Evolutionary conservation across 2,888 invertebrate genomes (phyloP), one percentile per base, ranked within the genome.

Genomic region (Apotomis betuletana): DNA sequence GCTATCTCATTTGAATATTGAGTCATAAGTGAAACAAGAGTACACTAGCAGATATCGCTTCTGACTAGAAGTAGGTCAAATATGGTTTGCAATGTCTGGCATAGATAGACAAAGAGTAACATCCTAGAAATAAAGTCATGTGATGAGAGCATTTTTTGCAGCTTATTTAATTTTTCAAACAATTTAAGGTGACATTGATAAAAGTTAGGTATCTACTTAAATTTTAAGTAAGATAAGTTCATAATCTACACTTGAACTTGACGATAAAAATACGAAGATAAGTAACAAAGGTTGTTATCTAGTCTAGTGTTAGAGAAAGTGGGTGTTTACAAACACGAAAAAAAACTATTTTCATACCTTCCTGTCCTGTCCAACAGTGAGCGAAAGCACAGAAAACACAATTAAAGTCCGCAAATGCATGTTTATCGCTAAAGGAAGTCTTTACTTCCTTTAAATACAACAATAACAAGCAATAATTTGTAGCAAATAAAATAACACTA

Each of bases 311-410:
- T 46, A 27, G 13, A 12, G 8, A 67, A 72, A 76, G 67, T 54
- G 52, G 74, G 75, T 65, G 74, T 74, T 69, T n/a, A 63, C 57
- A 69, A 64, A 70, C 46, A 70, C 58, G 64, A 8, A 44, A 65
- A 77, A 46, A 79, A 6, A 63, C 6, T 4, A 27, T 41, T 58
- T 57, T 9, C 84, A 79, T 78, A 91, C 92, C 88, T 85, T 85
- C 80, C 92, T 88, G 59, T 92, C 90, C 76, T 88, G 86, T 74
- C 88, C 91, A 75, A 77, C 78, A 27, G 79, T 85, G 15, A 78
- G 76, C 44, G 84, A 83, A 70, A 87, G 38, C 69, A 84, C 74
- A 73, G 82, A 78, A 79, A 84, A 76, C 77, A 89, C 69, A 55
- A 89, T 77, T 75, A 89, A 81, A 74, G 78, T 78, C 73, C 77